These are phyloP conservation scores for Megalops atlanticus DNA, from an alignment of 2,113 vertebrate genomes.

Conservation along the genomic window DNA sequence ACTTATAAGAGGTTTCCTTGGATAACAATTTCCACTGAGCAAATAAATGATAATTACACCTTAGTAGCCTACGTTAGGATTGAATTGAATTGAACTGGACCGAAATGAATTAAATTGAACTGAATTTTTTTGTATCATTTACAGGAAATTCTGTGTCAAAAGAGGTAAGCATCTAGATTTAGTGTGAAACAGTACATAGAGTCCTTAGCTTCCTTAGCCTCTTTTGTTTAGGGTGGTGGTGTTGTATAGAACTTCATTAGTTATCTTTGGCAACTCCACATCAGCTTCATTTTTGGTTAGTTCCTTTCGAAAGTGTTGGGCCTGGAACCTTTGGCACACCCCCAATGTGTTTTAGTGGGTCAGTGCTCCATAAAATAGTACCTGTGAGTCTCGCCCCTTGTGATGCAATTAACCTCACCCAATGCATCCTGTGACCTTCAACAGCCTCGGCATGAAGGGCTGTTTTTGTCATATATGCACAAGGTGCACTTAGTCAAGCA, in stretches of 20 bases:
- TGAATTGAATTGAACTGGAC: too few relatives aligned
- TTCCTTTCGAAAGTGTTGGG: background rate
- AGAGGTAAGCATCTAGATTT: too few relatives aligned
- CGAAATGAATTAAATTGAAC: too few relatives aligned
- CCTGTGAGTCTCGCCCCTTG: background rate
- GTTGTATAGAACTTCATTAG: background rate
- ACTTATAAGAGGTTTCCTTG: too few relatives aligned
- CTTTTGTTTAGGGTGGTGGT: background rate
- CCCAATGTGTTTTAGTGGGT: conserved; percentile 2
- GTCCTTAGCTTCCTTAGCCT: background rate
- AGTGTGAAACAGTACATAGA: background rate
- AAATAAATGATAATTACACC: too few relatives aligned
- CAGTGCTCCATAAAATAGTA: background rate
- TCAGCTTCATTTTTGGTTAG: background rate
- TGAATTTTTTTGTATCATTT: too few relatives aligned
- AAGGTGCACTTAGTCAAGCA: background rate
- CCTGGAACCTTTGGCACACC: background rate
- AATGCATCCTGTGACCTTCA: background rate
- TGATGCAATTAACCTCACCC: background rate
- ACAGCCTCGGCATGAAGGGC: background rate
- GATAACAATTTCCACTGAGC: too few relatives aligned
- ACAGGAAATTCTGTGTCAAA: too few relatives aligned
- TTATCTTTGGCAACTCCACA: background rate
- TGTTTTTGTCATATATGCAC: background rate
- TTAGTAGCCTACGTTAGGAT: too few relatives aligned